Evolutionary conservation across 2,113 vertebrate species (phyloP).

Genomic region (Grallaria varia): DNA sequence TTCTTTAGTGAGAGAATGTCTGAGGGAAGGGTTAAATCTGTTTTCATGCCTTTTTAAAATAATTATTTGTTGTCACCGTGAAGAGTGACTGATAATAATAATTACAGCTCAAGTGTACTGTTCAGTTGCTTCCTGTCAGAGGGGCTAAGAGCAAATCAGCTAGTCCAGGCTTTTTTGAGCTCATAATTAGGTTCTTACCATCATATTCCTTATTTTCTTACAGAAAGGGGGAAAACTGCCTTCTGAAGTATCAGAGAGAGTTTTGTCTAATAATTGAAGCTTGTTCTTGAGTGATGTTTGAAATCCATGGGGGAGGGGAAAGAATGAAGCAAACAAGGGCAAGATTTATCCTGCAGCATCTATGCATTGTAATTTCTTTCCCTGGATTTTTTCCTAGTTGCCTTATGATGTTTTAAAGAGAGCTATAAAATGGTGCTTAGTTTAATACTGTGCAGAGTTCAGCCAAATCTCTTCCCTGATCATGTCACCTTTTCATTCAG

Average conservation of each 20-base stretch:
- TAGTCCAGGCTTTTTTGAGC: background rate
- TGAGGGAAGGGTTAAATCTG: conserved; percentile 36
- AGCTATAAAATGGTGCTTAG: background rate
- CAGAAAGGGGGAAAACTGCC: background rate
- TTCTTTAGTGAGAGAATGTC: background rate
- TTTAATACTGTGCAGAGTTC: background rate
- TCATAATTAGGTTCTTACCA: conserved; percentile 50
- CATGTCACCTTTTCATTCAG: background rate
- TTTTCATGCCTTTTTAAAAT: conserved; percentile 38
- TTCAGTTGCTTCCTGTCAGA: conserved; percentile 10
- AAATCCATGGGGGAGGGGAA: background rate
- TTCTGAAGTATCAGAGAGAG: conserved; percentile 15
- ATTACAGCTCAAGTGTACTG: conserved; percentile 15
- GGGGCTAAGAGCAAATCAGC: conserved; percentile 31
- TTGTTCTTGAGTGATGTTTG: background rate
- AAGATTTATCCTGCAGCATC: background rate
- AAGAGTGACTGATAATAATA: conserved; percentile 20
- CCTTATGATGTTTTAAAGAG: background rate
- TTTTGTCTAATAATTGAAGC: conserved; percentile 26
- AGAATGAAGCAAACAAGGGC: background rate
- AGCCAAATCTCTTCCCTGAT: background rate
- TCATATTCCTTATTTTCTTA: background rate
- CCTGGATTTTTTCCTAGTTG: background rate
- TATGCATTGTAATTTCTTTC: background rate
- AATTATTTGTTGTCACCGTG: conserved; percentile 4